phyloP scores from a whole-genome alignment of 2,888 invertebrate species.

The Suillia variegata region DNA sequence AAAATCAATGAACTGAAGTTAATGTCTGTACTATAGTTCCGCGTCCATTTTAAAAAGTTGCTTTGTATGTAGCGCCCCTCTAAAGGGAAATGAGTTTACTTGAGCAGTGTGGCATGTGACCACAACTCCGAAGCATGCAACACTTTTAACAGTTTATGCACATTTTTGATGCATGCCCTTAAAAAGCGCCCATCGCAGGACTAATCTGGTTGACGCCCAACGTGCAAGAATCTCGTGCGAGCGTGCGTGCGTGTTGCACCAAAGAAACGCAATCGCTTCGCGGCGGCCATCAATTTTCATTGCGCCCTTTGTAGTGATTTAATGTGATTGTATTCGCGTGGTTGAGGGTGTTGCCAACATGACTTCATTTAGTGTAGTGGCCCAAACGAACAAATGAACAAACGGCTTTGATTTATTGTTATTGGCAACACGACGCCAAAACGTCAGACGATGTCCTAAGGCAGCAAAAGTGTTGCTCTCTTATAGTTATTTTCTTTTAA shows the following conservation, averaged over 20 bases:
- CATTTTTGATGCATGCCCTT: background rate
- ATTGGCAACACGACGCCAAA: background rate
- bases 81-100: too few relatives aligned
- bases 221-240: background rate
- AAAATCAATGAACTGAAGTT: too few relatives aligned
- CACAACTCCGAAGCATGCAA: too few relatives aligned
- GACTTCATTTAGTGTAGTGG: background rate
- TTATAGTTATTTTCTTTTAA: too few relatives aligned
- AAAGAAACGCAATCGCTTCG: too few relatives aligned
- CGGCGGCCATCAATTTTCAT: constrained; percentile 20
- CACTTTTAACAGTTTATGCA: too few relatives aligned
- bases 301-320: constrained; percentile 18
- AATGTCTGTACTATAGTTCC: too few relatives aligned
- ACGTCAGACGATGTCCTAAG: background rate
- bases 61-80: too few relatives aligned
- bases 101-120: too few relatives aligned
- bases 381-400: background rate
- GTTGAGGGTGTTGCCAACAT: background rate
- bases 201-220: constrained; percentile 2
- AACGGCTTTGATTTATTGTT: constrained; percentile 13
- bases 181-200: background rate
- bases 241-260: background rate
- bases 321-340: constrained; percentile 10
- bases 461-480: too few relatives aligned
- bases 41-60: too few relatives aligned